Base-by-base conservation (phyloP, 2,797 vertebrate species). In the Staurois parvus region DNA sequence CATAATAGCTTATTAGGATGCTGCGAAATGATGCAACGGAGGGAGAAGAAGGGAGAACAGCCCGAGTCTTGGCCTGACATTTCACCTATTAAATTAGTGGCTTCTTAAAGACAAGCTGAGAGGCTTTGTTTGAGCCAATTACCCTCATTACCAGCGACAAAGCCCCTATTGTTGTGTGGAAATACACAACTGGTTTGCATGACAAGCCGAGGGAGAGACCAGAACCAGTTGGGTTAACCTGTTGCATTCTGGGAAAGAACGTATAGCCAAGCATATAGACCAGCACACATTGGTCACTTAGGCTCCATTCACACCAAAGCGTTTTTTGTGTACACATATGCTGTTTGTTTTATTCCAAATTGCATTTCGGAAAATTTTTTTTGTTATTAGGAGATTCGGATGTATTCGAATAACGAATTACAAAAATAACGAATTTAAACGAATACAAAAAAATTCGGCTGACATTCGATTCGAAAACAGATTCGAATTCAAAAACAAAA, bases 71-170 rank as follows among this genome's bases (percentile, higher is more conserved):
- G 89, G 76, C 80, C 87, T 92, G 89, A 92, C 92, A 92, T 94
- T 95, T 94, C 91, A 94, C 91, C 90, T 93, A 93, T 94, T 93
- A 92, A 94, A 93, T 94, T 92, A 92, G 89, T 91, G 91, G 87
- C 89, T 94, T 93, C 90, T 90, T 89, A 92, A 91, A 87, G 91
- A 94, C 92, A 91, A 91, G 88, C 74, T 70, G 84, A 2, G 88
- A 15, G 87, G 67, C 89, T 88, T 88, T 90, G 83, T 90, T 83
- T 73, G 80, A 84, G 87, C 91, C 90, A 91, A 91, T 91, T 93
- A 91, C 90, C 88, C 84, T 87, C 87, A 82, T 90, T 90, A 92
- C 79, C 84, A 90, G 88, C 87, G 93, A 93, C 90, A 94, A 94
- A 94, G 91, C 79, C 29, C 69, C 78, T 83, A 74, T 92, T 92